Evolutionary conservation across 2,888 invertebrate species (phyloP), one percentile per base, ranked within the genome.

Genomic region (Eupithecia exiguata): DNA sequence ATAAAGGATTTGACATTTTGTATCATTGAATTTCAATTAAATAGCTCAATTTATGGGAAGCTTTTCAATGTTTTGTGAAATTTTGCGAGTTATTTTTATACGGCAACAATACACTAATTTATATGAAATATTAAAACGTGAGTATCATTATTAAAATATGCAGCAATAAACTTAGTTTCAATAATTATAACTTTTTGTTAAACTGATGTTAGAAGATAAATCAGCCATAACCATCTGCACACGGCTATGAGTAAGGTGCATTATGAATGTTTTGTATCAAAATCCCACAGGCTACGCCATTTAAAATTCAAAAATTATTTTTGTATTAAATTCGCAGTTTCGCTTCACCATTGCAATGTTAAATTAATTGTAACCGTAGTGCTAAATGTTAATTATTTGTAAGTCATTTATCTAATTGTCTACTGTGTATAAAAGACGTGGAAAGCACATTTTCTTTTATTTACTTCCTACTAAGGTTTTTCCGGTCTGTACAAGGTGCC

Each of bases 381-480:
- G 79, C 80, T 89, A 89, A 92, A 91, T 92, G 93, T 93, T 93
- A 91, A 88, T 92, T 93, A 92, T 90, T 93, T 93, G 83, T 93
- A 93, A 93, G 92, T 84, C 80, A 79, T 86, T 78, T 88, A 87
- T 87, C 84, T 80, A 84, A 38, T 38, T 90, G 89, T 87, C 86
- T 89, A 86, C 81, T 92, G 91, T 92, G 92, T 93, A 93, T 92
- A 93, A 93, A 92, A 87, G 81, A 91, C 84, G 88, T 91, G 91
- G 82, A 90, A 88, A 84, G 78, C 78, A 80, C 35, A 36, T 43
- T 46, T 65, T 40, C 36, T 78, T 79, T 71, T 78, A 81, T 66
- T 66, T 66, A 66, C 21, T 2, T 6, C 40, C 14, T 25, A 7
- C 21, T 62, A 35, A 62, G 62, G 16, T 61, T 14, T 49, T 2